These are phyloP conservation scores for Hedychridium roseum DNA, from an alignment of 2,888 invertebrate species.

Conservation along the genomic window DNA sequence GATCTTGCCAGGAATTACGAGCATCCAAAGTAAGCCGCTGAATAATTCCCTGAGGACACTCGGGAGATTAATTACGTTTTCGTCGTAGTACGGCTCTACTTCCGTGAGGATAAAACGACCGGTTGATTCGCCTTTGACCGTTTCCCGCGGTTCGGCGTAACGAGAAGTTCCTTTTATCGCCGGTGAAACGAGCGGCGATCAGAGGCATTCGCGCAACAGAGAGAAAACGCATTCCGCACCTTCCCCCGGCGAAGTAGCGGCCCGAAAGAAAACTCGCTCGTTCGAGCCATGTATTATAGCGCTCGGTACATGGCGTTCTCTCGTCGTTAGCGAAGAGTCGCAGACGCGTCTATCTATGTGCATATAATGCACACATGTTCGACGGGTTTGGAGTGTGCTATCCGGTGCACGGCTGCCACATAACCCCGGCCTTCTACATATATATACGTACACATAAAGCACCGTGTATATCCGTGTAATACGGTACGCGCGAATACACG, in stretches of 20 bases:
- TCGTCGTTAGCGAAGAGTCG: conserved; percentile 33
- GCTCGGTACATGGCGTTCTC: conserved; percentile 37
- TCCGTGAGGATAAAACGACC: no score
- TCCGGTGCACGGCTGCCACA: conserved; percentile 1
- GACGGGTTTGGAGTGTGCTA: neutral
- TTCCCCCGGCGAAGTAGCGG: conserved; percentile 19
- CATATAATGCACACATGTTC: conserved; percentile 7
- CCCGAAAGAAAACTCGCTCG: conserved; percentile 32
- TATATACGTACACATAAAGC: conserved; percentile 23
- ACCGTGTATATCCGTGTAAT: conserved; percentile 32
- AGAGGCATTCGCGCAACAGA: no score
- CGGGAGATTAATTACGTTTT: no score
- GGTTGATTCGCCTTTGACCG: no score
- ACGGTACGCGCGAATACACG: conserved; percentile 29
- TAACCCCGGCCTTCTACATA: neutral
- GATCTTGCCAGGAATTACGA: no score
- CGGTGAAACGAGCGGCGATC: no score
- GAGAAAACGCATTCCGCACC: conserved; percentile 13
- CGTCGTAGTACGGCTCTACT: no score
- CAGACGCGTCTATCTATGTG: conserved; percentile 29
- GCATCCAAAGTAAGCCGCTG: no score
- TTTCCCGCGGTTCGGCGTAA: no score
- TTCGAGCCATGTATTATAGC: conserved; percentile 32
- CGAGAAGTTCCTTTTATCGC: no score
- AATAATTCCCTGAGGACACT: no score